phyloP scores from a whole-genome alignment of 1,140 invertebrate species.

The Bombus cullumanus region DNA sequence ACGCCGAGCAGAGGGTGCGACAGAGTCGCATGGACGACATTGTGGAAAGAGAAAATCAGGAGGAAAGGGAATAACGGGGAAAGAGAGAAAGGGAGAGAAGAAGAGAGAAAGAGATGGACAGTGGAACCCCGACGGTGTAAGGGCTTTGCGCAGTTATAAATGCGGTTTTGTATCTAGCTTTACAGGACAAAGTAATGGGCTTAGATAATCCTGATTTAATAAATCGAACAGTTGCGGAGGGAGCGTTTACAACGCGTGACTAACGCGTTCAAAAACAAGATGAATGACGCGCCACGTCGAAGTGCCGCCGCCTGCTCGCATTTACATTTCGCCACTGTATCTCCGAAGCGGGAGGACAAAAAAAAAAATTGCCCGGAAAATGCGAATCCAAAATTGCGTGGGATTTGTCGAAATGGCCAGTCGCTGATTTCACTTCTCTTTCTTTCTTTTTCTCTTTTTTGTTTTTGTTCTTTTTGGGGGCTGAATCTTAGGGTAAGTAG shows the following conservation, averaged over 20 bases:
- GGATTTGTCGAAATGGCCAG: constrained; percentile 1
- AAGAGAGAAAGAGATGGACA: constrained; percentile 33
- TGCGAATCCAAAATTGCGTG: constrained; percentile 25
- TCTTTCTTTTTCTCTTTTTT: not conserved
- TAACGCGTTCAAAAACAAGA: constrained; percentile 78
- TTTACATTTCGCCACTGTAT: constrained; percentile 69
- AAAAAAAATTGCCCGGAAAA: constrained; percentile 28
- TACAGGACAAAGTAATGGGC: constrained; percentile 79
- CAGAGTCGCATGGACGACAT: not conserved
- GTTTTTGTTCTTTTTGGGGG: not conserved
- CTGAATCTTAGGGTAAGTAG: not conserved
- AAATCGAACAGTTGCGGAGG: constrained; percentile 82
- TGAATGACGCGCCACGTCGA: constrained; percentile 55
- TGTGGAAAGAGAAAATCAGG: not conserved
- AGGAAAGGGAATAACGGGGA: not conserved
- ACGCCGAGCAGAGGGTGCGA: not conserved
- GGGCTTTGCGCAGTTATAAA: constrained; percentile 76
- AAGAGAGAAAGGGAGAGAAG: constrained; percentile 6
- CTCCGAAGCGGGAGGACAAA: not conserved
- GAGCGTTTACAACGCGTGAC: constrained; percentile 79
- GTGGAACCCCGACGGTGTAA: constrained; percentile 43
- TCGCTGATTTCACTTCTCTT: not conserved
- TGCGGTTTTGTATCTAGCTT: constrained; percentile 80
- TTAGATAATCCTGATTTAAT: constrained; percentile 84
- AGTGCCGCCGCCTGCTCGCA: constrained; percentile 32